Conservation (phyloP, 2,888 invertebrate genomes). For the Stenotaenia linearis region DNA sequence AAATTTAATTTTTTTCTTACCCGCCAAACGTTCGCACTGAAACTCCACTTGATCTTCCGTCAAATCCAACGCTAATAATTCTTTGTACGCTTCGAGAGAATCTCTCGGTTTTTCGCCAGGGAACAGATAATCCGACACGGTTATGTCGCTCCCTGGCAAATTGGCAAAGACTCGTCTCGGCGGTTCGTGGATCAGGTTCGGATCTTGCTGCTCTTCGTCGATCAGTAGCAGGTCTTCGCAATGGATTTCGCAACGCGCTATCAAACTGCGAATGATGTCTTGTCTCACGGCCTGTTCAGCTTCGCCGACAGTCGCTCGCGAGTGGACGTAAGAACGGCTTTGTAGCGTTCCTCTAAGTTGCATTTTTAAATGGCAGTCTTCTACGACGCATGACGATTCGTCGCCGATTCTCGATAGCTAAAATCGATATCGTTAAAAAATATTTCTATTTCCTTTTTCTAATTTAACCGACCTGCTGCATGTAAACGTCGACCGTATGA, state of each 20-base stretch:
- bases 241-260: constrained; percentile 81
- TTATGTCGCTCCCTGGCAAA: constrained; percentile 59
- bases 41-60: constrained; percentile 63
- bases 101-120: constrained; percentile 82
- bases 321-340: constrained; percentile 70
- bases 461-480: no score
- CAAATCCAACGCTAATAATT: constrained; percentile 71
- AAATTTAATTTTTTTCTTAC: constrained; percentile 49
- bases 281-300: constrained; percentile 67
- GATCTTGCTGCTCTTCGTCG: constrained; percentile 66
- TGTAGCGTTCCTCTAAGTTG: constrained; percentile 66
- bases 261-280: constrained; percentile 77
- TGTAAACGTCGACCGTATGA: background rate
- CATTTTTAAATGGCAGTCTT: constrained; percentile 61
- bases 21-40: constrained; percentile 72
- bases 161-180: constrained; percentile 76
- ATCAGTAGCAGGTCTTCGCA: constrained; percentile 74
- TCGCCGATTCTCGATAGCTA: background rate
- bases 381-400: background rate
- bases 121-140: constrained; percentile 83
- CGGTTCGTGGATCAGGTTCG: constrained; percentile 78
- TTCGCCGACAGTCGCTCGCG: constrained; percentile 66
- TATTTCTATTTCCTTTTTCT: no score
- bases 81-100: constrained; percentile 70
- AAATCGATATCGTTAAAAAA: no score